A percentile compares a stretch with the other conserved stretches of the same genome.
Conservation (phyloP, 2,888 invertebrate genomes). For the Caenorhabditis wallacei region DNA sequence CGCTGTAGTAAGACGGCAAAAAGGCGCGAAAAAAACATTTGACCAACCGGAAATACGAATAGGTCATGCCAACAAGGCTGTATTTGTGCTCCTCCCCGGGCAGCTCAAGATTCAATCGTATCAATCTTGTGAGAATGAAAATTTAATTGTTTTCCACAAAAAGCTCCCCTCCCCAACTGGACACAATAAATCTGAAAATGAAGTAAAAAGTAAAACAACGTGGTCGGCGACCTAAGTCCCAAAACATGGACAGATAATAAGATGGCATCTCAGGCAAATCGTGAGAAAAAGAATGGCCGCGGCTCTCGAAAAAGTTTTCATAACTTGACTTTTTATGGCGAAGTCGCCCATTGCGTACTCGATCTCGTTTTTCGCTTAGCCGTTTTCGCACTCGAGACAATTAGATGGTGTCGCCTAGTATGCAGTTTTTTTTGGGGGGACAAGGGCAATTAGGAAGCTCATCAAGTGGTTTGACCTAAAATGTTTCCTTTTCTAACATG, state of each 20-base stretch:
- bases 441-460: conserved; percentile 57
- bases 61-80: conserved; percentile 25
- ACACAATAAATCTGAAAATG: conserved; percentile 23
- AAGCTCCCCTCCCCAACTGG: neutral
- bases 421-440: conserved; percentile 48
- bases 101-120: conserved; percentile 30
- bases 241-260: conserved; percentile 45
- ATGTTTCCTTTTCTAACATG: conserved; percentile 47
- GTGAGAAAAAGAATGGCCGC: conserved; percentile 61
- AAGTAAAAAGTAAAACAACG: conserved; percentile 20
- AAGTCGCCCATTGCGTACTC: neutral
- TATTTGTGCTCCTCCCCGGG: neutral
- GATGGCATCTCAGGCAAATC: conserved; percentile 44
- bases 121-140: conserved; percentile 35
- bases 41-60: conserved; percentile 44
- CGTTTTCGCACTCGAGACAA: conserved; percentile 46
- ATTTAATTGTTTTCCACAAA: conserved; percentile 44
- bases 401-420: conserved; percentile 51
- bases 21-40: conserved; percentile 48
- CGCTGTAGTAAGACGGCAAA: conserved; percentile 1
- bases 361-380: conserved; percentile 3
- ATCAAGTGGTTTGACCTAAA: conserved; percentile 58
- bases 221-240: neutral
- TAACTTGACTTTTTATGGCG: conserved; percentile 27
- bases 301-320: conserved; percentile 27